Percentiles rank a stretch among this genome's conserved stretches.
Evolutionary conservation across 1,140 invertebrate species (phyloP).

Genomic region (Procambarus virginalis): DNA sequence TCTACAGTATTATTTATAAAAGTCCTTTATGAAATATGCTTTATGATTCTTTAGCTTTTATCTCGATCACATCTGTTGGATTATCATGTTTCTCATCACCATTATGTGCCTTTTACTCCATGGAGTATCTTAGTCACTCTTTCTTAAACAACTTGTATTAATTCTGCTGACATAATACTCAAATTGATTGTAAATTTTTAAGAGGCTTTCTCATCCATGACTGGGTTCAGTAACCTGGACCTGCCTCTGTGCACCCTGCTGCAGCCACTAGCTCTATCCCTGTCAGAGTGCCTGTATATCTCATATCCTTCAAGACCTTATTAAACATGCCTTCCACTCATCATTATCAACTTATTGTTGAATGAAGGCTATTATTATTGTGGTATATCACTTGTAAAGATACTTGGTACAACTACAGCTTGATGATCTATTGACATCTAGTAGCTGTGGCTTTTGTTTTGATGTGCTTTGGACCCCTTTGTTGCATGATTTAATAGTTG

Average conservation of each 20-base stretch:
- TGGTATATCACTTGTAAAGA: background rate
- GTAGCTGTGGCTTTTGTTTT: background rate
- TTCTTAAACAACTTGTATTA: background rate
- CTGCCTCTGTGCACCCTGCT: background rate
- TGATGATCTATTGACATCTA: background rate
- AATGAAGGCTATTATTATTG: background rate
- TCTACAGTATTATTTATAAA: no score
- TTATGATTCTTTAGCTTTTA: background rate
- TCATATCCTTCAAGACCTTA: background rate
- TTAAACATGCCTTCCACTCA: background rate
- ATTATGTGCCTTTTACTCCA: background rate
- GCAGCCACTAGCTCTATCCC: no score
- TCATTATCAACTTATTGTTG: background rate
- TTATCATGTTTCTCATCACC: background rate
- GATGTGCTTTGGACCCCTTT: background rate
- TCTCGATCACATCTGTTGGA: background rate
- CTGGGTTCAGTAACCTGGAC: background rate
- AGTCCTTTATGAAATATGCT: no score
- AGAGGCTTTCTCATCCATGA: background rate
- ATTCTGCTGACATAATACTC: background rate
- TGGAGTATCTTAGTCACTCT: background rate
- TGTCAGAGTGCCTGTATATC: no score
- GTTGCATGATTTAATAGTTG: background rate
- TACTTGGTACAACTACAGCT: no score
- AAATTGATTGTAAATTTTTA: background rate